phyloP scores from a whole-genome alignment of 2,797 vertebrate genomes.

The Diplodus puntazzo region DNA sequence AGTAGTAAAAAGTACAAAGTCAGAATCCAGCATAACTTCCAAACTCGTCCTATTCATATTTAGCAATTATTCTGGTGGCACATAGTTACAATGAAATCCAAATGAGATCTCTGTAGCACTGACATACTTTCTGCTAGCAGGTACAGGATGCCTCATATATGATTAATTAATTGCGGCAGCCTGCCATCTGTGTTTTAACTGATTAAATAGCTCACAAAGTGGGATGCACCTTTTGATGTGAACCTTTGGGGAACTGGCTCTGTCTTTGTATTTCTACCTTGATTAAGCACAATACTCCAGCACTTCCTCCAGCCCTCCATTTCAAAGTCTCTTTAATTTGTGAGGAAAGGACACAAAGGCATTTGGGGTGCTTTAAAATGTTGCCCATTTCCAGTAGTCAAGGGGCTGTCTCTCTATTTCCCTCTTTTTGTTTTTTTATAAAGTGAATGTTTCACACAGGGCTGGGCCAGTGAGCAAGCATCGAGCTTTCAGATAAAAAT shows the following conservation, averaged over 20 bases:
- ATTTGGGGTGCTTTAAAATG: conserved; percentile 80
- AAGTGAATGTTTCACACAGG: conserved; percentile 83
- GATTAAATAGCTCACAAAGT: conserved; percentile 89
- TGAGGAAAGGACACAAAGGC: conserved; percentile 83
- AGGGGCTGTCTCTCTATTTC: conserved; percentile 53
- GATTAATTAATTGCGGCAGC: conserved; percentile 88
- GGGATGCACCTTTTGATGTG: conserved; percentile 88
- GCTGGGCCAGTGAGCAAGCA: conserved; percentile 80
- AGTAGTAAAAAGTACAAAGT: background rate
- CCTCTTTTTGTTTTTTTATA: conserved; percentile 55
- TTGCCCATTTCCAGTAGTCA: conserved; percentile 80
- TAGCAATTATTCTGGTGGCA: conserved; percentile 74
- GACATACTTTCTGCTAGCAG: conserved; percentile 86
- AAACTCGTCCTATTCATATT: conserved; percentile 66
- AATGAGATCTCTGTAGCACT: conserved; percentile 86
- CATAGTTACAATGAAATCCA: conserved; percentile 79
- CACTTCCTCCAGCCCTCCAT: conserved; percentile 77
- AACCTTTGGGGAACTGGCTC: conserved; percentile 83
- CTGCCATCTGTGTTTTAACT: conserved; percentile 91
- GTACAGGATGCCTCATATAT: conserved; percentile 87
- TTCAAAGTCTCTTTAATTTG: conserved; percentile 88
- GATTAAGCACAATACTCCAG: conserved; percentile 85
- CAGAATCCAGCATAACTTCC: conserved; percentile 54
- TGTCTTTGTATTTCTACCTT: conserved; percentile 86
- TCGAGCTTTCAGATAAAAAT: conserved; percentile 87